phyloP scores from a whole-genome alignment of 1,140 invertebrate species.

The Hydropsyche tenuis region DNA sequence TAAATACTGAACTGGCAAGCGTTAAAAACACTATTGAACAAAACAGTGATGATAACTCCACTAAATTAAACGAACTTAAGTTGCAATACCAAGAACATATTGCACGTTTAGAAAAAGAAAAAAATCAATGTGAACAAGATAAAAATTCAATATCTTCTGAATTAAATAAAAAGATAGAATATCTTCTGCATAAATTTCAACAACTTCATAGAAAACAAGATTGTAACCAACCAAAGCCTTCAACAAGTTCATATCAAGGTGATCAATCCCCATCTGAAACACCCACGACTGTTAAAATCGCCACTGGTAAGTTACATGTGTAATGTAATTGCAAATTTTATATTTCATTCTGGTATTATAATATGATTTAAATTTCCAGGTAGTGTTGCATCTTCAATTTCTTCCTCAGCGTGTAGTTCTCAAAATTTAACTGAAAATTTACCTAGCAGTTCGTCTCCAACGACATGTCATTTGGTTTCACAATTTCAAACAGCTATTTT shows the following conservation, averaged over 20 bases:
- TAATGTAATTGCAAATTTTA: neutral
- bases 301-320: constrained; percentile 74
- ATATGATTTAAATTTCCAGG: constrained; percentile 53
- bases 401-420: constrained; percentile 66
- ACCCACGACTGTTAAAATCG: constrained; percentile 90
- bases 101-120: constrained; percentile 77
- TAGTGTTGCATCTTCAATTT: constrained; percentile 63
- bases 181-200: constrained; percentile 72
- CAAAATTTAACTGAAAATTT: constrained; percentile 68
- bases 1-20: constrained; percentile 68
- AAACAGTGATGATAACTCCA: constrained; percentile 66
- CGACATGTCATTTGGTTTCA: neutral
- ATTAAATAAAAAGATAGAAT: constrained; percentile 72
- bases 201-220: constrained; percentile 82
- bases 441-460: constrained; percentile 70
- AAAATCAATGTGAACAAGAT: constrained; percentile 70
- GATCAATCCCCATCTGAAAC: constrained; percentile 78
- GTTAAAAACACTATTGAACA: constrained; percentile 65
- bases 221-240: constrained; percentile 71
- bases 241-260: constrained; percentile 67
- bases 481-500: constrained; percentile 57
- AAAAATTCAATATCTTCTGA: constrained; percentile 66
- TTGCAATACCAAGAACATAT: constrained; percentile 76
- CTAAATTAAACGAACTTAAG: constrained; percentile 68
- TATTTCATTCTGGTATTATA: neutral